Evolutionary conservation across 2,113 vertebrate species (phyloP).

Genomic region (Cyphomyrus discorhynchus): DNA sequence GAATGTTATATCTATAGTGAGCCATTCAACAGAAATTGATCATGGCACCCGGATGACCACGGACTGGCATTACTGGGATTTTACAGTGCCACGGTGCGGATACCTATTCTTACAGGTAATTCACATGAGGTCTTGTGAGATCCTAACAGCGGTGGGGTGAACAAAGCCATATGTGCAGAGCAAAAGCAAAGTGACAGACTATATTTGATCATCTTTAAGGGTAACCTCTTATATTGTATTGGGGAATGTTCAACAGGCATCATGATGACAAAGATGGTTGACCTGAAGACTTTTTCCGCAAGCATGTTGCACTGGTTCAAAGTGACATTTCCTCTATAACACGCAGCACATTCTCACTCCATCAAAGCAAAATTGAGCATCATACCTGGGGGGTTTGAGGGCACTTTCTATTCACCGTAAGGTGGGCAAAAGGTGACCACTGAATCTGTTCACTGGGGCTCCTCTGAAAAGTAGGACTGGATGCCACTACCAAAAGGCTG

Average conservation of each 20-base stretch:
- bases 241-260: neutral
- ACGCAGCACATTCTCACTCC: neutral
- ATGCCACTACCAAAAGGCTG: neutral
- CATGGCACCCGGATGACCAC: neutral
- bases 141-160: neutral
- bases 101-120: neutral
- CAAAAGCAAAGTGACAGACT: neutral
- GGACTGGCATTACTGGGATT: neutral
- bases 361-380: neutral
- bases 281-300: neutral
- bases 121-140: neutral
- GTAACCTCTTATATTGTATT: neutral
- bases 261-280: neutral
- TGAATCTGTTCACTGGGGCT: neutral
- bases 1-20: neutral
- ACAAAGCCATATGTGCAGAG: neutral
- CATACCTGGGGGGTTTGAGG: neutral
- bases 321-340: neutral
- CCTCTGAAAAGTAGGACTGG: neutral
- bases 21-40: neutral
- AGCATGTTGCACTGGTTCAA: neutral
- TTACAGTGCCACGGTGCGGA: neutral
- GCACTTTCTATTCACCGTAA: neutral
- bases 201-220: neutral
- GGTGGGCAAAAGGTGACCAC: neutral